A percentile compares a stretch with the other conserved stretches of the same genome.
Conservation (phyloP, 2,113 vertebrate genomes). For the Ramphastos sulfuratus region DNA sequence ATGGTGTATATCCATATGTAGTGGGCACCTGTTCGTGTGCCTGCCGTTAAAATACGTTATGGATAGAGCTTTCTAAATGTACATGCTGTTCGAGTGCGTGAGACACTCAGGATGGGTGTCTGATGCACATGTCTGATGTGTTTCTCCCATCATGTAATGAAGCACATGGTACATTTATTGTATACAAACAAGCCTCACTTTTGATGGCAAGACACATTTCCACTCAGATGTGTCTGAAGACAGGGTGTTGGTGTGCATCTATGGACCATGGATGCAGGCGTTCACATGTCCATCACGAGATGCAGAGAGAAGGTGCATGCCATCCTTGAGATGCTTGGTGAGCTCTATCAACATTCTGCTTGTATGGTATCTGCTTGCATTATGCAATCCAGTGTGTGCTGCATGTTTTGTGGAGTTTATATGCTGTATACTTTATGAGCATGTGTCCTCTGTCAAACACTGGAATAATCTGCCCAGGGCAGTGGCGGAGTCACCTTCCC, state of each 20-base stretch:
- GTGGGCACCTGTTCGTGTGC: neutral
- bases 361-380: rapidly evolving
- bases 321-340: neutral
- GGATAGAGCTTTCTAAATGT: neutral
- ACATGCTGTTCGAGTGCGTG: neutral
- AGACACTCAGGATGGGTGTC: neutral
- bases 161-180: neutral
- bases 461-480: too few species aligned
- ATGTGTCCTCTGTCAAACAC: rapidly evolving
- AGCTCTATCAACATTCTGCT: rapidly evolving
- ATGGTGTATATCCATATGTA: neutral
- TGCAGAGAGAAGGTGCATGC: rapidly evolving
- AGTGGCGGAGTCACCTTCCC: too few species aligned
- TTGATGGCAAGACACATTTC: neutral
- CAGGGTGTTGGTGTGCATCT: neutral
- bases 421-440: rapidly evolving
- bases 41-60: neutral
- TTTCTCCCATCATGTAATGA: neutral
- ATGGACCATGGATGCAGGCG: rapidly evolving
- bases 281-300: rapidly evolving
- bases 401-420: rapidly evolving
- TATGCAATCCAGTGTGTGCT: too few species aligned
- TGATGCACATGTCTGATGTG: neutral
- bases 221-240: neutral
- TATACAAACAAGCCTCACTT: neutral